phyloP scores from a whole-genome alignment of 2,113 vertebrate species.

The Hipposideros armiger region DNA sequence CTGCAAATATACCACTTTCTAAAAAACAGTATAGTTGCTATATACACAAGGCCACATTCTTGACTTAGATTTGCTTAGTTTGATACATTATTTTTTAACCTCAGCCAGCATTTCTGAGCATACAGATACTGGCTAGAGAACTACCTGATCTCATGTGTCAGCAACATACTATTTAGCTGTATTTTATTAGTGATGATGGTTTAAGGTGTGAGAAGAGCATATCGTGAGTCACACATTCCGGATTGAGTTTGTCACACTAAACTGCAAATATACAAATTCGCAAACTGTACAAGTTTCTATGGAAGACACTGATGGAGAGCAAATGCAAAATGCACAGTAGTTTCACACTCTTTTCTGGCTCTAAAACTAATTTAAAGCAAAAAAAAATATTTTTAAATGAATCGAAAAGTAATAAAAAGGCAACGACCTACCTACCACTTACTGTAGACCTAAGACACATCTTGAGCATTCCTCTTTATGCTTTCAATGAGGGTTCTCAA shows the following conservation, averaged over 20 bases:
- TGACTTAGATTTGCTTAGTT: neutral
- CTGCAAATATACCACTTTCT: neutral
- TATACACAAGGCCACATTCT: neutral
- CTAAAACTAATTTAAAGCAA: neutral
- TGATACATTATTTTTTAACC: neutral
- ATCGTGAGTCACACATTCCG: neutral
- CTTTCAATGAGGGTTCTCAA: neutral
- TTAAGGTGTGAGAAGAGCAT: neutral
- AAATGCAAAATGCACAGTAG: neutral
- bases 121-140: neutral
- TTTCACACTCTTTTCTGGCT: neutral
- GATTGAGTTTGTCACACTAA: neutral
- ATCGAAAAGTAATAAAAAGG: slow-evolving; percentile 7
- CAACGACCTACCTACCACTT: neutral
- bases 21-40: neutral
- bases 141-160: neutral
- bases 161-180: neutral
- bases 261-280: neutral
- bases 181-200: neutral
- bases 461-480: neutral
- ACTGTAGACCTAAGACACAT: neutral
- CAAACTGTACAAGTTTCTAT: neutral
- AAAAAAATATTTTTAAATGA: neutral
- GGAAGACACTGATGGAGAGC: neutral
- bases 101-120: neutral